A percentile compares a stretch with the other conserved stretches of the same genome.
Evolutionary conservation across 2,797 vertebrate species (phyloP).

Genomic region (Glyptemys insculpta): DNA sequence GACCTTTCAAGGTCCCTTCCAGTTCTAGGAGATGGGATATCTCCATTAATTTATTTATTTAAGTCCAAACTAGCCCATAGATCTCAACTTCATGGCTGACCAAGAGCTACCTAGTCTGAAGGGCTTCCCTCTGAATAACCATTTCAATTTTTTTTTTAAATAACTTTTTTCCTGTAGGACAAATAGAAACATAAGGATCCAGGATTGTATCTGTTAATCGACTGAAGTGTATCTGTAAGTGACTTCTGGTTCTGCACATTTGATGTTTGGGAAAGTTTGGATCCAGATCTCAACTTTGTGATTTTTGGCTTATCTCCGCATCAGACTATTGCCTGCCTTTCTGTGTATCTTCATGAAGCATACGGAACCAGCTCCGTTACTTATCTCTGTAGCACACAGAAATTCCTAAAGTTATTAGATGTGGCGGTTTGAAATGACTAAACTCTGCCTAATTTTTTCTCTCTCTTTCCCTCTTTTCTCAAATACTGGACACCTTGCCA

Average conservation of each 20-base stretch:
- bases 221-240: background rate
- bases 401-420: conserved; percentile 4
- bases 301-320: background rate
- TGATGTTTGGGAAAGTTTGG: background rate
- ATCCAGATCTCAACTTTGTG: background rate
- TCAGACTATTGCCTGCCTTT: background rate
- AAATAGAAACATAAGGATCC: background rate
- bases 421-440: background rate
- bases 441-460: background rate
- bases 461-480: background rate
- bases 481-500: conserved; percentile 7
- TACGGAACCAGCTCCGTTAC: accelerated
- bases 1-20: too few species aligned
- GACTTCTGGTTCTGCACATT: accelerated
- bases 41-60: too few species aligned
- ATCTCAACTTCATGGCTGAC: accelerated
- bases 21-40: too few species aligned
- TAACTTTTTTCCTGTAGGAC: background rate
- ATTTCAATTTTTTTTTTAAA: background rate
- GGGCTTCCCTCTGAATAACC: background rate
- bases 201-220: accelerated
- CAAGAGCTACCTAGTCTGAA: accelerated
- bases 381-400: background rate
- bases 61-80: too few species aligned
- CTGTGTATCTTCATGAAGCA: too few species aligned